Conservation (phyloP, 2,113 vertebrate species). For the Coptodon bakossiorum region DNA sequence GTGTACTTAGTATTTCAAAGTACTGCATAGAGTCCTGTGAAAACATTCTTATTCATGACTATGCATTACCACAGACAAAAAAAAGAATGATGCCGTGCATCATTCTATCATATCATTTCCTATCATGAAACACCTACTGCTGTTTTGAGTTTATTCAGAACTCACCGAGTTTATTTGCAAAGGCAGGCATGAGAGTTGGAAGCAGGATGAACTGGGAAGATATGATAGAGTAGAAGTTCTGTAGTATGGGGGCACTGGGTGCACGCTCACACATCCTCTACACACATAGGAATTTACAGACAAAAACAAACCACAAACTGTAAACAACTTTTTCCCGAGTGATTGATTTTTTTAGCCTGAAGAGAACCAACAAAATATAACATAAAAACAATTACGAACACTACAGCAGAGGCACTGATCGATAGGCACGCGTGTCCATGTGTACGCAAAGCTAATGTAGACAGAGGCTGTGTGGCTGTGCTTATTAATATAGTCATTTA, state of each 20-base stretch:
- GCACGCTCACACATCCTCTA: constrained; percentile 76
- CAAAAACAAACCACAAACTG: background rate
- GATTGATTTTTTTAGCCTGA: background rate
- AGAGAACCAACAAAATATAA: background rate
- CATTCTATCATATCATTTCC: background rate
- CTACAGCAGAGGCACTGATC: background rate
- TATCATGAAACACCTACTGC: background rate
- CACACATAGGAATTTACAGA: background rate
- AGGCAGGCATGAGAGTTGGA: constrained; percentile 76
- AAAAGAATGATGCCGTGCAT: background rate
- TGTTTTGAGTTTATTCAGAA: background rate
- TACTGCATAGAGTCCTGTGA: background rate
- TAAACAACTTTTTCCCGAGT: background rate
- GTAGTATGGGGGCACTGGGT: constrained; percentile 71
- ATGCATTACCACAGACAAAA: background rate
- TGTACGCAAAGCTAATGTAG: background rate
- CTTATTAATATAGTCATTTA: constrained; percentile 8
- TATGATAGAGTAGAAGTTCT: constrained; percentile 81
- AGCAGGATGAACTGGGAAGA: constrained; percentile 77
- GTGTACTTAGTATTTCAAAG: background rate
- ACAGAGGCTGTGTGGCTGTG: background rate
- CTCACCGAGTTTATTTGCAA: constrained; percentile 89
- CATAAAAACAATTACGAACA: background rate
- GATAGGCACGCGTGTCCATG: background rate
- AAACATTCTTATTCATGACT: background rate